Evolutionary conservation across 1,140 invertebrate genomes (phyloP), one percentile per base, ranked within the genome.

Genomic region (Zeugodacus cucurbitae): DNA sequence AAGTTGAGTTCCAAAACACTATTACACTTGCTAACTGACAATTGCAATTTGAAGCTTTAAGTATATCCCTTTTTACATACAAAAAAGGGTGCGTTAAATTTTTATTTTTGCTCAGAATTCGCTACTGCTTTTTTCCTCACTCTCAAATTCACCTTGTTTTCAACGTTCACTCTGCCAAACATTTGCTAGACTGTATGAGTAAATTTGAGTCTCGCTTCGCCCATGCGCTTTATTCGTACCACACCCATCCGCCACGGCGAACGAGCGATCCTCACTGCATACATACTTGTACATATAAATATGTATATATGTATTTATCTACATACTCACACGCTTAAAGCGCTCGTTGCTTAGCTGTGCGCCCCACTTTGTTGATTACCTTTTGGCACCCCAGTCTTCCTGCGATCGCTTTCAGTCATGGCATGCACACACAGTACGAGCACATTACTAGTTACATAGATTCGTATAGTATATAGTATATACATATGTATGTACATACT

Each of bases 161-260:
- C 20, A 20, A 22, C 34, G 34, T 37, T 48, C 74, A 48, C 26
- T 11, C 26, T 29, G 10, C 37, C 3, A 6, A 10, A 82, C 10
- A 41, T 11, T 48, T 48, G n/a, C 10, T 14, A 54, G 48, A 11
- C 41, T 22, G 44, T 54, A 17, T 54, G 48, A 54, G 3, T 54
- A 54, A 34, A 17, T 32, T 70, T 4, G 32, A 70, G 64, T 70
- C 26, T 70, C 64, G 10, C 29, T 37, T 70, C 64, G 17, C 11
- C 64, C 32, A 70, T 70, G 64, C 32, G 37, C 32, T 37, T 44
- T 82, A 41, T 82, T 82, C 44, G 74, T n/a, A 82, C 37, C 74
- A 82, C 41, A 82, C 74, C 74, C 74, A 82, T 82, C 74, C 74
- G 74, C 74, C 74, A 82, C n/a, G 74, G 34, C 74, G 11, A 54